Evolutionary conservation across 1,140 invertebrate genomes (phyloP).

Genomic region (Drosophila navojoa): DNA sequence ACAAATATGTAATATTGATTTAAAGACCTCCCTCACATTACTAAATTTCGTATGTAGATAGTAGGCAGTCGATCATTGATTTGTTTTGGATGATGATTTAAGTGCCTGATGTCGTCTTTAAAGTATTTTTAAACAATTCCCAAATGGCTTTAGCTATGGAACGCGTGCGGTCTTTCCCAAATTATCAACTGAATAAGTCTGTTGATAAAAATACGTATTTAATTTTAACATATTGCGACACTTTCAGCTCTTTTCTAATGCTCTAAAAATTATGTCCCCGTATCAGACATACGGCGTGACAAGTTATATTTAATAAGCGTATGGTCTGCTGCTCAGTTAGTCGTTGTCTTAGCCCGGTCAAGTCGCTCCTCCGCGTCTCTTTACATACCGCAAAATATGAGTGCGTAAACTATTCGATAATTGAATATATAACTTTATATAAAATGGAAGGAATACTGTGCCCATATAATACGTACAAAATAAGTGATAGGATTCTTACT

Average conservation of each 20-base stretch:
- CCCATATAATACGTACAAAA: too few species aligned
- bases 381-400: conserved; percentile 25
- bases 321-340: conserved; percentile 23
- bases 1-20: too few species aligned
- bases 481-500: too few species aligned
- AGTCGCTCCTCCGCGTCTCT: neutral
- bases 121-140: conserved; percentile 32
- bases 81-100: neutral
- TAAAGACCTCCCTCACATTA: too few species aligned
- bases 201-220: conserved; percentile 41
- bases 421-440: neutral
- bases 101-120: neutral
- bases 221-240: neutral
- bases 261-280: conserved; percentile 52
- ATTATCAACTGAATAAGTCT: conserved; percentile 57
- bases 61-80: neutral
- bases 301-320: conserved; percentile 38
- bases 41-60: neutral
- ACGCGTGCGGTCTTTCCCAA: conserved; percentile 12
- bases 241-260: conserved; percentile 43
- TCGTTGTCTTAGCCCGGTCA: conserved; percentile 8
- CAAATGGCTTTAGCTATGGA: conserved; percentile 2
- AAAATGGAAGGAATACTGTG: too few species aligned
- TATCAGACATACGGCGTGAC: neutral
- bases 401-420: conserved; percentile 25